Evolutionary conservation across 2,888 invertebrate species (phyloP).

Genomic region (Latrodectus hesperus): DNA sequence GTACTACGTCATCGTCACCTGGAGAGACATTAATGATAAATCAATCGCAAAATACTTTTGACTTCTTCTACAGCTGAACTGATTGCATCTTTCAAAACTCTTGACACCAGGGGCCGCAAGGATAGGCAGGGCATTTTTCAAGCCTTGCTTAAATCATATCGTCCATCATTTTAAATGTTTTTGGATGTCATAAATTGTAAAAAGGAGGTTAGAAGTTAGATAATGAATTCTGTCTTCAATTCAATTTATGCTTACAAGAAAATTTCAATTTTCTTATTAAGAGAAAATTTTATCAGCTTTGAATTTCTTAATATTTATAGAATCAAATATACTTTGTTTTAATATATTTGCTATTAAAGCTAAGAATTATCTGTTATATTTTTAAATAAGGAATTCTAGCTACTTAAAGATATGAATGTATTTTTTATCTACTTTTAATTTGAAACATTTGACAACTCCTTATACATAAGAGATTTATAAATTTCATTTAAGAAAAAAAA

Average conservation of each 20-base stretch:
- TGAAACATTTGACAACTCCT: too few species aligned
- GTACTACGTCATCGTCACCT: slow-evolving; percentile 40
- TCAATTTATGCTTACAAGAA: not conserved
- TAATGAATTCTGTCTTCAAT: not conserved
- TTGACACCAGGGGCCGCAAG: slow-evolving; percentile 10
- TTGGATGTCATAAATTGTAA: slow-evolving; percentile 1
- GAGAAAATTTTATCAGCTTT: not conserved
- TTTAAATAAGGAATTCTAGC: too few species aligned
- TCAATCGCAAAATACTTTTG: slow-evolving; percentile 39
- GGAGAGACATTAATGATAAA: slow-evolving; percentile 54
- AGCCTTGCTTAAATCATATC: not conserved
- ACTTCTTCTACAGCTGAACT: slow-evolving; percentile 25
- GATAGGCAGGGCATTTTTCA: slow-evolving; percentile 2
- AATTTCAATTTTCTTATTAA: not conserved
- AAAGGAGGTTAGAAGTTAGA: not conserved
- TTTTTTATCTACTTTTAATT: too few species aligned
- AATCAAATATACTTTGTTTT: too few species aligned
- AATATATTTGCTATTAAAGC: too few species aligned
- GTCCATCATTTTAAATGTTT: slow-evolving; percentile 3
- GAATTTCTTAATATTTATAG: too few species aligned
- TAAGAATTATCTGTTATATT: too few species aligned
- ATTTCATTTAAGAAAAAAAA: too few species aligned
- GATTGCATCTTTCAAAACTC: slow-evolving; percentile 21
- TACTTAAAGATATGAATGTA: too few species aligned
- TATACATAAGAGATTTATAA: too few species aligned